Conservation (phyloP, 2,113 vertebrate genomes). For the Hipposideros armiger region DNA sequence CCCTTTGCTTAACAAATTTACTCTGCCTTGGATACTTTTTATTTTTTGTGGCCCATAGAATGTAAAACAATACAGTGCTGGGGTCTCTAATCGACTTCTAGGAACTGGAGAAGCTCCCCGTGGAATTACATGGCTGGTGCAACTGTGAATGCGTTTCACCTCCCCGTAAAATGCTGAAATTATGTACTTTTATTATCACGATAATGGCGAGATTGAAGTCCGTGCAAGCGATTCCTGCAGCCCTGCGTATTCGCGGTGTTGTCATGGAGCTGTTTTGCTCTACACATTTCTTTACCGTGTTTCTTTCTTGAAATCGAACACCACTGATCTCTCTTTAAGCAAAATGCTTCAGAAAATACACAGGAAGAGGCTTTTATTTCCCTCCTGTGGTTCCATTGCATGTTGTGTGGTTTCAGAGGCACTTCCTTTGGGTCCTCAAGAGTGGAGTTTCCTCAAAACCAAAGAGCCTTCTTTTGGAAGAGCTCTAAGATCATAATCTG, state of each 20-base stretch:
- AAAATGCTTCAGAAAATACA: not conserved
- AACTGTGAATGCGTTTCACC: not conserved
- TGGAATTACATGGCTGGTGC: not conserved
- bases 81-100: not conserved
- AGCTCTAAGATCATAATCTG: not conserved
- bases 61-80: not conserved
- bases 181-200: not conserved
- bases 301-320: not conserved
- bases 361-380: not conserved
- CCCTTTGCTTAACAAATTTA: not conserved
- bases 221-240: accelerated
- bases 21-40: not conserved
- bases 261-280: not conserved
- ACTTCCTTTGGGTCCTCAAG: conserved; percentile 64
- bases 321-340: not conserved
- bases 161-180: not conserved
- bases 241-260: accelerated
- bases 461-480: conserved; percentile 5
- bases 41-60: not conserved
- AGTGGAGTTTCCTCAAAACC: not conserved
- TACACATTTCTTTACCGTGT: not conserved
- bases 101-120: not conserved
- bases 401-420: conserved; percentile 57
- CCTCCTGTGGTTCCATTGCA: not conserved
- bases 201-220: not conserved